Percentiles rank a stretch among this genome's conserved stretches.
phyloP scores from a whole-genome alignment of 2,113 vertebrate species.

The Lynx canadensis region DNA sequence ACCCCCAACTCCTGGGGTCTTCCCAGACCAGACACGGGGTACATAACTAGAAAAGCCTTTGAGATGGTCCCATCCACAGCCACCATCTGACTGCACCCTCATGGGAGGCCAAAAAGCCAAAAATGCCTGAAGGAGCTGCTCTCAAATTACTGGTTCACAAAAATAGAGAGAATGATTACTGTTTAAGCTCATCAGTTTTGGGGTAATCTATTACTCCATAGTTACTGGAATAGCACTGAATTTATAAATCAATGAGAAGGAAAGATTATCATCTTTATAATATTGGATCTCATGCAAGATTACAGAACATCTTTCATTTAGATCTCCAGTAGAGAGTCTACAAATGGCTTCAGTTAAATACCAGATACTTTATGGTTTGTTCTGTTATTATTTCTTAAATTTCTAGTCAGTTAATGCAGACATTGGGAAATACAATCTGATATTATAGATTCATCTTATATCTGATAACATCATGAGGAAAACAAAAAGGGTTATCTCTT shows the following conservation, averaged over 20 bases:
- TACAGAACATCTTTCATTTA: background rate
- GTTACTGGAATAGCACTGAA: background rate
- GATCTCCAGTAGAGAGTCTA: background rate
- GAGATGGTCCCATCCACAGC: background rate
- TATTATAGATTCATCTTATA: background rate
- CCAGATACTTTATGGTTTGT: background rate
- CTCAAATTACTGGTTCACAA: background rate
- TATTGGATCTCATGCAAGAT: background rate
- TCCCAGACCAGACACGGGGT: background rate
- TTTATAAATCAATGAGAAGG: background rate
- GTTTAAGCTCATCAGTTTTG: background rate
- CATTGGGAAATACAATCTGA: background rate
- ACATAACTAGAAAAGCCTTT: background rate
- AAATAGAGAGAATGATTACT: background rate
- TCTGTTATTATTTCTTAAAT: background rate
- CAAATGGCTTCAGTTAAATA: background rate
- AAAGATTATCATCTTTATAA: background rate
- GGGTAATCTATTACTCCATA: background rate
- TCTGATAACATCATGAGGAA: background rate
- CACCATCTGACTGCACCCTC: background rate
- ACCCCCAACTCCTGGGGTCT: background rate
- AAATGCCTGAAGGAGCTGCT: background rate
- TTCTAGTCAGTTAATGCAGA: background rate
- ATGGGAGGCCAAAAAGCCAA: background rate
- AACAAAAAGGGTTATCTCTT: background rate